Conservation (phyloP, 1,140 invertebrate genomes). For the Drosophila leontia region DNA sequence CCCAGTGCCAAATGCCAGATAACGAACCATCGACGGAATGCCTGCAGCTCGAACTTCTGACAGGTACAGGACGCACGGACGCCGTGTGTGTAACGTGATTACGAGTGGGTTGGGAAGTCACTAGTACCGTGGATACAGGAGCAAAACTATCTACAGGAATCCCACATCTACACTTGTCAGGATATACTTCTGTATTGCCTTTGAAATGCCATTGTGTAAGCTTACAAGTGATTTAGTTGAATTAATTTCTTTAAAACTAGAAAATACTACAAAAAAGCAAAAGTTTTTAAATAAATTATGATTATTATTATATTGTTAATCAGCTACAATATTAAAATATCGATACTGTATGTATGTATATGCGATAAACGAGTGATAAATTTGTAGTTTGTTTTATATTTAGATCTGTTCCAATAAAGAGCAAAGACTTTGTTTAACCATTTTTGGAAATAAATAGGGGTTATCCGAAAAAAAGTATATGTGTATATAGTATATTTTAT, state of each 20-base stretch:
- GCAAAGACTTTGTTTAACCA: too few species aligned
- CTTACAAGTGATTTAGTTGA: background rate
- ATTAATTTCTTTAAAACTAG: background rate
- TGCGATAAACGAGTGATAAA: too few species aligned
- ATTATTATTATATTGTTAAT: background rate
- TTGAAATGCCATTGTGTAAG: background rate
- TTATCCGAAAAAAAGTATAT: too few species aligned
- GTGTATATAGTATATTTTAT: too few species aligned
- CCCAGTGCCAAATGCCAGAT: constrained; percentile 62
- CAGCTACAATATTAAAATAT: background rate
- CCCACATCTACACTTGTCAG: background rate
- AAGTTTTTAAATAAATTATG: background rate
- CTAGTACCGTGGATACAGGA: background rate
- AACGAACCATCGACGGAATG: constrained; percentile 64
- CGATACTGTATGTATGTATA: background rate
- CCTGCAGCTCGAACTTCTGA: constrained; percentile 59
- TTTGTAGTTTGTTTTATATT: too few species aligned
- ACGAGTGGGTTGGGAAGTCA: constrained; percentile 17
- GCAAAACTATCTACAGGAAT: background rate
- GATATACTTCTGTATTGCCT: background rate
- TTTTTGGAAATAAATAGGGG: too few species aligned
- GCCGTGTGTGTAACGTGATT: constrained; percentile 49
- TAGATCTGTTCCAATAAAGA: too few species aligned
- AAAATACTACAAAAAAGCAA: background rate
- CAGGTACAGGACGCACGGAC: constrained; percentile 36